These are phyloP conservation scores for Hippocampus zosterae DNA, from an alignment of 2,113 vertebrate species.

Conservation along the genomic window DNA sequence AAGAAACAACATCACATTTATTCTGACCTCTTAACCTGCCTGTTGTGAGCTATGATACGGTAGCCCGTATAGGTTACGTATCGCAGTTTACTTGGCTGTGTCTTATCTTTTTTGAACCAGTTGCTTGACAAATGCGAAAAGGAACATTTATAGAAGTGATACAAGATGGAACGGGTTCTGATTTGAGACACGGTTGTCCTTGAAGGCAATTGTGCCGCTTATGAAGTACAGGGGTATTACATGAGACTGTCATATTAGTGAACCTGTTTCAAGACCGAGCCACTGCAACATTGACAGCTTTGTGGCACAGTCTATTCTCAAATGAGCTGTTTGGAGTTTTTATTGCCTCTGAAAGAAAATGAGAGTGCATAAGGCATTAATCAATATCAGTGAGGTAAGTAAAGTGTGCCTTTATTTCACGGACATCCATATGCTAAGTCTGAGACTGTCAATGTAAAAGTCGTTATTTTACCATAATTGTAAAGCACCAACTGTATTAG, in stretches of 20 bases:
- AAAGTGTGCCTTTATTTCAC: not conserved
- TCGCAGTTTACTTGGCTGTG: not conserved
- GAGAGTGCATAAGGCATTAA: slow-evolving; percentile 14
- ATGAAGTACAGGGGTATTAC: not conserved
- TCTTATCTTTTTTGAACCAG: not conserved
- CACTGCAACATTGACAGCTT: slow-evolving; percentile 15
- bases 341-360: slow-evolving; percentile 25
- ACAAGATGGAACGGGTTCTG: not conserved
- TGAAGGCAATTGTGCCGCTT: not conserved
- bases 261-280: slow-evolving; percentile 1
- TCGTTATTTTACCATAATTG: not conserved
- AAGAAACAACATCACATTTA: not conserved
- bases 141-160: not conserved
- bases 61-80: not conserved
- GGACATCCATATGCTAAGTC: not conserved
- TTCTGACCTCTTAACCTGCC: not conserved
- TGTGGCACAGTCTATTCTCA: slow-evolving; percentile 15
- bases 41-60: not conserved
- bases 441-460: not conserved
- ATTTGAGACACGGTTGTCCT: not conserved
- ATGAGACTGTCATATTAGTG: not conserved
- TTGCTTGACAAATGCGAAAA: not conserved
- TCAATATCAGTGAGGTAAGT: slow-evolving; percentile 38
- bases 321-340: slow-evolving; percentile 35
- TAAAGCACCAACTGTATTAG: not conserved